Base-by-base conservation (phyloP, 2,797 vertebrate genomes). In the Avahi laniger region DNA sequence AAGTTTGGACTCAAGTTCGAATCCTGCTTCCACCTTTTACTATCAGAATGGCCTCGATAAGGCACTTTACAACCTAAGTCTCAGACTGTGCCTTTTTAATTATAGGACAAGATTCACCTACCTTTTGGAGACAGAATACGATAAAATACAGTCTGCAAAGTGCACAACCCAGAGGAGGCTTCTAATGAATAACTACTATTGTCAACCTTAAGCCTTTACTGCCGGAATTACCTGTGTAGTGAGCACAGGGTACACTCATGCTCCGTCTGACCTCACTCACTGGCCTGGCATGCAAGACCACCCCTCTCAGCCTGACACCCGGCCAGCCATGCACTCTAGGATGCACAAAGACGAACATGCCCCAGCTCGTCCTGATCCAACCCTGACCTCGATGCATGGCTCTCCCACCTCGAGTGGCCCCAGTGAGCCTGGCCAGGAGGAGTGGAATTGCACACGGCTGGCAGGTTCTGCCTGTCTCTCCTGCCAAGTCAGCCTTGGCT, bases 231-330 rank as follows among this genome's bases (percentile, higher is more conserved):
- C 24, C 11, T 1, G 1, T 38, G 57, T 9, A 10, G 22, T 5
- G 24, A 35, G 33, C 46, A 17, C 10, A 3, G 24, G 35, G 28
- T 18, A 17, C 8, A 0, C 4, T 22, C 30, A 9, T 0, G 12
- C 22, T 63, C 48, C 4, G 2, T 13, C 22, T 7, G 46, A 15
- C 52, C 69, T 59, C 67, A 22, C 15, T 7, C 86, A 0, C 26
- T 3, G 70, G 24, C 28, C 52, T 4, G 28, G 48, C 20, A 57
- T 1, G n/a, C 1, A 61, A 6, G 18, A 38, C 35, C 20, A 1
- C 33, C 70, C 3, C 5, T 22, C 41, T 43, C 28, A 57, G 88
- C 54, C 54, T 0, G 0, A 87, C 46, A 35, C 33, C 46, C 5
- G 17, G 57, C 30, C 43, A 15, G 7, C 28, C n/a, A 33, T 1